phyloP scores from a whole-genome alignment of 2,797 vertebrate species.

The Esox masquinongy region DNA sequence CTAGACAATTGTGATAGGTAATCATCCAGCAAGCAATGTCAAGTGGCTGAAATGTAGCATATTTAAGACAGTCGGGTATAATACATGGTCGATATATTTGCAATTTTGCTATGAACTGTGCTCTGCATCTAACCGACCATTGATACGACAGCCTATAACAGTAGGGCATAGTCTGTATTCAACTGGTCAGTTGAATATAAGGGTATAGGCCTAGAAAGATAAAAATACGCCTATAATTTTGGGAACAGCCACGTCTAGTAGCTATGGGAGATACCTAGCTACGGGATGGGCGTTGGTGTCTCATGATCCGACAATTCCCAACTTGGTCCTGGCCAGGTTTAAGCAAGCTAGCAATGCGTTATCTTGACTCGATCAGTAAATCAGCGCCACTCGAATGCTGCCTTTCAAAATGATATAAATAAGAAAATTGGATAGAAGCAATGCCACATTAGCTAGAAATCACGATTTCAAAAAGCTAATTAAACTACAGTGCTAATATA shows the following conservation, averaged over 20 bases:
- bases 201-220: background rate
- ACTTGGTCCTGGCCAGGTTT: background rate
- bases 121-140: background rate
- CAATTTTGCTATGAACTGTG: background rate
- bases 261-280: background rate
- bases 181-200: background rate
- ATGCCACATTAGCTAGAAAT: background rate
- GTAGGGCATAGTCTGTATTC: background rate
- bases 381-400: background rate
- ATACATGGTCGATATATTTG: background rate
- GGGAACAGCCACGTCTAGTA: background rate
- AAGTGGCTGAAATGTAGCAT: background rate
- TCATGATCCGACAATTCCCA: background rate
- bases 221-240: background rate
- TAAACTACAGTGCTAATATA: background rate
- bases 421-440: background rate
- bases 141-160: background rate
- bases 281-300: background rate
- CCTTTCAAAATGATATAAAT: background rate
- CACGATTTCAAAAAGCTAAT: background rate
- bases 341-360: background rate
- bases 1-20: background rate
- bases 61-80: background rate
- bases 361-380: background rate
- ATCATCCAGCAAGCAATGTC: background rate